These are phyloP conservation scores for Steinernema scapterisci DNA, from an alignment of 2,888 invertebrate species.

Conservation along the genomic window DNA sequence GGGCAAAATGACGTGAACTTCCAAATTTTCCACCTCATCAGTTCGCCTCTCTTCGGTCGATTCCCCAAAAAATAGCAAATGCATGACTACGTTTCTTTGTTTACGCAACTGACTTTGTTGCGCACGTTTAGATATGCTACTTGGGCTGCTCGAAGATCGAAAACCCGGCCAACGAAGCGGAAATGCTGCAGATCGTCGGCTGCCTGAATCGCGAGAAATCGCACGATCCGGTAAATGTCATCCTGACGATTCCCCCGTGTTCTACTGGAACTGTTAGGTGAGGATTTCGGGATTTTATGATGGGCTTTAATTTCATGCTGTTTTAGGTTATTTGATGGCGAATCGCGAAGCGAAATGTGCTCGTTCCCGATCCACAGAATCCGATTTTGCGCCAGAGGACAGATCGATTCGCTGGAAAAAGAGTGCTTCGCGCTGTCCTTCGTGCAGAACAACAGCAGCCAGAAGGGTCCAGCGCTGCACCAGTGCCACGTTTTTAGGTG, in stretches of 20 bases:
- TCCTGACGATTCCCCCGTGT: slow-evolving; percentile 87
- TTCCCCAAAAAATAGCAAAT: no score
- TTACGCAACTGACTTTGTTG: no score
- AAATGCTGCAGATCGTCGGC: slow-evolving; percentile 54
- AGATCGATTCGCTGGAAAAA: slow-evolving; percentile 78
- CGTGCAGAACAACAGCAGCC: slow-evolving; percentile 75
- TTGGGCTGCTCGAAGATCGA: slow-evolving; percentile 63
- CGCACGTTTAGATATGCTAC: slow-evolving; percentile 48
- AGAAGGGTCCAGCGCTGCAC: slow-evolving; percentile 75
- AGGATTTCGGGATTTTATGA: no score
- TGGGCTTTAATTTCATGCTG: not conserved
- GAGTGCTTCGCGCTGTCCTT: slow-evolving; percentile 98
- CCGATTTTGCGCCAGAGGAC: slow-evolving; percentile 86
- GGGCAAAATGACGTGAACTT: no score
- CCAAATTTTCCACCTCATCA: no score
- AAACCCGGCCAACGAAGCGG: slow-evolving; percentile 57
- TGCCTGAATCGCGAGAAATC: slow-evolving; percentile 78
- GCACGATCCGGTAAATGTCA: slow-evolving; percentile 77
- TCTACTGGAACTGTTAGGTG: slow-evolving; percentile 91
- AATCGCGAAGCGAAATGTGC: slow-evolving; percentile 80
- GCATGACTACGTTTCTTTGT: no score
- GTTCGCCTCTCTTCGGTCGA: no score
- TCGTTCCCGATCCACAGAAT: slow-evolving; percentile 75
- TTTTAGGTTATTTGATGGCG: slow-evolving; percentile 77
- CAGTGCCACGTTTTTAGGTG: slow-evolving; percentile 95